Evolutionary conservation across 2,113 vertebrate genomes (phyloP), one percentile per base, ranked within the genome.

Genomic region (Hypanus sabinus): DNA sequence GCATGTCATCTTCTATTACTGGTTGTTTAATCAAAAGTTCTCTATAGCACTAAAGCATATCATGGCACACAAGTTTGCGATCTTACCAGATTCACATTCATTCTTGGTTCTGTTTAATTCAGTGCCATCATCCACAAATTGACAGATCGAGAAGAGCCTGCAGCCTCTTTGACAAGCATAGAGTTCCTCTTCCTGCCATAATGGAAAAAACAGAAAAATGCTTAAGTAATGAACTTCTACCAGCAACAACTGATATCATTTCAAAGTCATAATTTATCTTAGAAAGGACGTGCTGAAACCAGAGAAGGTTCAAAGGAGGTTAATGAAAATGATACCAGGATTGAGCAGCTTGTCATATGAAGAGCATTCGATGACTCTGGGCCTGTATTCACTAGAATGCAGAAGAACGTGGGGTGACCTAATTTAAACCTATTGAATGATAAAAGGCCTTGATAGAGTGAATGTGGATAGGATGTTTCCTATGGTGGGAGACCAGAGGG

Each of bases 131-230:
- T 98, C 97, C 94, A 99, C 99, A 95, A 99, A 99, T 95, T 99
- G 99, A 79, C 99, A 99, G 95, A 99, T 99, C 94, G 99, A 99
- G 95, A 99, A 99, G 4, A 99, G 98, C 5, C 99, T 97, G 95
- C 99, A 99, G 94, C 99, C 99, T 95, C 99, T 97, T 96, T 99
- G 98, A 96, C 99, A 99, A 14, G 99, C 98, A 0, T 97, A 99
- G 11, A 99, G 96, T 87, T 99, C 98, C 94, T 98, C 98, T 95
- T 99, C 98, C 99, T 99, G 79, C 38, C 94, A 93, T 73, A 14
- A 68, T 90, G 85, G 85, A 18, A 16, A n/a, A 65, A 65, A 36
- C 46, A 12, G 27, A 7, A 18, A 57, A 46, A 60, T 24, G 22
- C 22, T 73, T 73, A 73, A 22, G 22, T 22, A 73, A 73, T 24